phyloP scores from a whole-genome alignment of 2,888 invertebrate species.

The Diaphora mendica region DNA sequence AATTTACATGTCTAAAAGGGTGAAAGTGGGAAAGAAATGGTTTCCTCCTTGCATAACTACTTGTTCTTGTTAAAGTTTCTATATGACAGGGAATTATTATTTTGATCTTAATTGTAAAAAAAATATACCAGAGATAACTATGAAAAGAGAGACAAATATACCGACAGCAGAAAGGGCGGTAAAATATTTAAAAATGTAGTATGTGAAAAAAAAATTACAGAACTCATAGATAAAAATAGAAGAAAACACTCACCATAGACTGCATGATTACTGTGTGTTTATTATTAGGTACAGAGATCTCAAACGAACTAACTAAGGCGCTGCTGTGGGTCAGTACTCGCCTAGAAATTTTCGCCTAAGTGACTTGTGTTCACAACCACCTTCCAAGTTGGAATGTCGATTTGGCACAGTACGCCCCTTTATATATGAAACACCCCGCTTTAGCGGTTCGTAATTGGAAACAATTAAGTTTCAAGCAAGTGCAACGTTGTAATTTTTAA shows the following conservation, averaged over 20 bases:
- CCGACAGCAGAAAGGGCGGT: not conserved
- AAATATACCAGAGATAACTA: not conserved
- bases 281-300: conserved; percentile 79
- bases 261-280: conserved; percentile 82
- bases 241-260: conserved; percentile 79
- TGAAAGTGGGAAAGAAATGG: conserved; percentile 42
- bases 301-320: conserved; percentile 85
- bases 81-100: not conserved
- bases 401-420: conserved; percentile 70
- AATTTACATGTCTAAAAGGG: conserved; percentile 41
- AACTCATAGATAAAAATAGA: conserved; percentile 28
- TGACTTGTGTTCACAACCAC: conserved; percentile 76
- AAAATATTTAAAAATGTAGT: not conserved
- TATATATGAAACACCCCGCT: conserved; percentile 83
- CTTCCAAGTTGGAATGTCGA: conserved; percentile 78
- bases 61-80: conserved; percentile 33
- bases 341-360: conserved; percentile 85
- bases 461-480: conserved; percentile 82
- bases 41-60: conserved; percentile 43
- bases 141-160: not conserved
- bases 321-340: conserved; percentile 84
- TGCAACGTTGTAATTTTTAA: conserved; percentile 80
- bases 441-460: conserved; percentile 78
- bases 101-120: not conserved
- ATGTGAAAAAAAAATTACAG: not conserved